phyloP scores from a whole-genome alignment of 2,113 vertebrate species.

The Beaufortia kweichowensis region DNA sequence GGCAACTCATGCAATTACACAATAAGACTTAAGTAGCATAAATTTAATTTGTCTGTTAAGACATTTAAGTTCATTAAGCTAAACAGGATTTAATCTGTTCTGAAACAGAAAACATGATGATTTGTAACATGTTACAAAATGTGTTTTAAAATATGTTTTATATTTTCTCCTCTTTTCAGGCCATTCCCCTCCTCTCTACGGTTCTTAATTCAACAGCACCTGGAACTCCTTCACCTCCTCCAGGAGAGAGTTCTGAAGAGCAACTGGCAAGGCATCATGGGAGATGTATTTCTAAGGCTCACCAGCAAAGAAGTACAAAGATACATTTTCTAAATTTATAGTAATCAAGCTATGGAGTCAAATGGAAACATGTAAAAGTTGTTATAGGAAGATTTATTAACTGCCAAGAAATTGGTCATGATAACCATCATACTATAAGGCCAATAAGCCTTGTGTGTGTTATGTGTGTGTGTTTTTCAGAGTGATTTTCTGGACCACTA shows the following conservation, averaged over 20 bases:
- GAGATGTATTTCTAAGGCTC: constrained; percentile 94
- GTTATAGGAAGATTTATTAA: background rate
- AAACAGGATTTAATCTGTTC: background rate
- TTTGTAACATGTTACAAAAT: no score
- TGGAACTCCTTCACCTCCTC: constrained; percentile 89
- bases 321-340: background rate
- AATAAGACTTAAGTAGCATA: background rate
- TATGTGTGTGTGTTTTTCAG: constrained; percentile 65
- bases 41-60: constrained; percentile 54
- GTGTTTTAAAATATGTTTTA: background rate
- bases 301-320: constrained; percentile 88
- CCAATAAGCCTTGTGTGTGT: no score
- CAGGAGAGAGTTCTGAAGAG: constrained; percentile 91
- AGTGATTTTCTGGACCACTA: constrained; percentile 96
- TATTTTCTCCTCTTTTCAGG: constrained; percentile 65
- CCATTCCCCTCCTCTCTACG: constrained; percentile 91
- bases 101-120: background rate
- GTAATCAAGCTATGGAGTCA: background rate
- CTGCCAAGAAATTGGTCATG: background rate
- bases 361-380: background rate
- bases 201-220: constrained; percentile 94
- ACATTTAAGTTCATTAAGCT: background rate
- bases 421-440: background rate
- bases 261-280: constrained; percentile 93
- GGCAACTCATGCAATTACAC: background rate